Conservation (phyloP, 2,888 invertebrate genomes). For the Nasonovia ribisnigri region DNA sequence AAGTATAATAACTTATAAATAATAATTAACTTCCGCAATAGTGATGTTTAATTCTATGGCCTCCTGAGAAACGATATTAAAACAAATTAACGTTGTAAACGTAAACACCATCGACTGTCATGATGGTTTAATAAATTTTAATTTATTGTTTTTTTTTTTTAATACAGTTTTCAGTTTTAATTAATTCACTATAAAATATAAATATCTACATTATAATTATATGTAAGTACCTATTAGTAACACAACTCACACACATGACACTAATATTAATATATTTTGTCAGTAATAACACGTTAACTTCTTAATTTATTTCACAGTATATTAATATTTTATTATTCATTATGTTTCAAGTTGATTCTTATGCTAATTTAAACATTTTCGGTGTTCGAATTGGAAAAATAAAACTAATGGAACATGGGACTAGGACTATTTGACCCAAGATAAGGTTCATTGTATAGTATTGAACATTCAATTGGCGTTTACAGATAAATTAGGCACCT, state of each 20-base stretch:
- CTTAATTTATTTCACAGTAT: background rate
- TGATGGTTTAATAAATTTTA: background rate
- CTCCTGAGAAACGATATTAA: background rate
- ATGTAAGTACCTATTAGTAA: background rate
- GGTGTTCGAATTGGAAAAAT: background rate
- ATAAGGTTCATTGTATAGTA: background rate
- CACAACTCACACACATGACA: no score
- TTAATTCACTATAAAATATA: background rate
- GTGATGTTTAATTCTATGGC: background rate
- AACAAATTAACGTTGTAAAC: background rate
- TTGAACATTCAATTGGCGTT: background rate
- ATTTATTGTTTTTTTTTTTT: background rate
- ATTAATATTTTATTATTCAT: background rate
- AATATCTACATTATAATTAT: background rate
- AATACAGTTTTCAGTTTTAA: background rate
- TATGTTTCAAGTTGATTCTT: background rate
- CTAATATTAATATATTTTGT: no score
- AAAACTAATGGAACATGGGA: background rate
- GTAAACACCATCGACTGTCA: background rate
- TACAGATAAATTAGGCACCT: background rate
- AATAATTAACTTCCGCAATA: background rate
- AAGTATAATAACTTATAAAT: background rate
- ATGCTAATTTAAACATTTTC: background rate
- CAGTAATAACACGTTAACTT: background rate
- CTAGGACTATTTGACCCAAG: no score